Conservation (phyloP, 2,888 invertebrate species). For the Fragum fragum region DNA sequence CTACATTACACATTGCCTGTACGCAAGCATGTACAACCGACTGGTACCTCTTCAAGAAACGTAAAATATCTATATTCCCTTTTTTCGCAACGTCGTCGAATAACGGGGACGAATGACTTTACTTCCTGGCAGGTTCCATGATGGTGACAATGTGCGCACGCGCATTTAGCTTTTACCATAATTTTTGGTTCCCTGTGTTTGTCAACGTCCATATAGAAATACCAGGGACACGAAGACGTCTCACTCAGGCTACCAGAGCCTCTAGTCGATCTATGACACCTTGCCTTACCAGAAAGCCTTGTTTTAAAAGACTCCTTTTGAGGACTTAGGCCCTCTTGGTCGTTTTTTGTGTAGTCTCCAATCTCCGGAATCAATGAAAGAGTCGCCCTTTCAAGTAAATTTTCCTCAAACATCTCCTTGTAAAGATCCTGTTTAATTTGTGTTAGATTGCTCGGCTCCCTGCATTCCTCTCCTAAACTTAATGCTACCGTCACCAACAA, state of each 20-base stretch:
- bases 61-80: not conserved
- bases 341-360: not conserved
- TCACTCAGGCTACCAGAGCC: not conserved
- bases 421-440: constrained; percentile 4
- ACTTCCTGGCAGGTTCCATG: constrained; percentile 22
- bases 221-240: not conserved
- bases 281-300: not conserved
- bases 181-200: constrained; percentile 15
- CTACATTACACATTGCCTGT: not conserved
- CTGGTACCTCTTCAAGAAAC: constrained; percentile 19
- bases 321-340: not conserved
- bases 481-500: not conserved
- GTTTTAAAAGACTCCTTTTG: not conserved
- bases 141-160: constrained; percentile 10
- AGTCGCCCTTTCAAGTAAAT: not conserved
- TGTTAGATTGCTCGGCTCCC: not conserved
- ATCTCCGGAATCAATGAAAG: not conserved
- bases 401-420: constrained; percentile 5
- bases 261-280: not conserved
- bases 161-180: constrained; percentile 12
- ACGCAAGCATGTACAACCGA: constrained; percentile 29
- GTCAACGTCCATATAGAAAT: constrained; percentile 10
- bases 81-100: constrained; percentile 9
- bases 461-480: not conserved
- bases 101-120: constrained; percentile 11